These are phyloP conservation scores for Eidolon dupreanum DNA, from an alignment of 2,797 vertebrate species.

Conservation along the genomic window DNA sequence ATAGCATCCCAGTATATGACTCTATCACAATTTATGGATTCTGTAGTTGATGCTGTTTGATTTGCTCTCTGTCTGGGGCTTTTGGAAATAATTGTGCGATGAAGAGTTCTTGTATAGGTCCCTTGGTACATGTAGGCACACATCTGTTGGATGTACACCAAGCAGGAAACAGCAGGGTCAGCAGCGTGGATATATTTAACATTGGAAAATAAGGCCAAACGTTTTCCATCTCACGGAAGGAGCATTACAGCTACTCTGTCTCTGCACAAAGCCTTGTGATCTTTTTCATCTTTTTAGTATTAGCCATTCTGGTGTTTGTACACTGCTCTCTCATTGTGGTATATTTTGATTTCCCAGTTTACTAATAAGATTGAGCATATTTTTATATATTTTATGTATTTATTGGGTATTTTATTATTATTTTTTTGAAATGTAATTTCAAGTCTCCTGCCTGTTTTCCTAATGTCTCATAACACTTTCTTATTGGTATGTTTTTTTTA, in stretches of 20 bases:
- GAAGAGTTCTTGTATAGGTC: too few relatives aligned
- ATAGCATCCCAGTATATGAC: neutral
- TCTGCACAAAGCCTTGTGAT: too few relatives aligned
- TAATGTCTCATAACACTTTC: neutral
- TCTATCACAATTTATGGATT: neutral
- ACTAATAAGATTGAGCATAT: neutral
- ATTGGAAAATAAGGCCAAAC: neutral
- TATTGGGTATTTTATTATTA: neutral
- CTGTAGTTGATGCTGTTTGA: neutral
- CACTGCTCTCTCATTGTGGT: neutral
- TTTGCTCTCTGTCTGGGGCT: neutral
- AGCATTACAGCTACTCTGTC: too few relatives aligned
- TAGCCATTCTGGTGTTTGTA: neutral
- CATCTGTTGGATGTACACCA: neutral
- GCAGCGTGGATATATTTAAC: neutral
- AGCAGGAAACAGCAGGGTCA: too few relatives aligned
- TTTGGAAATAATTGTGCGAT: neutral
- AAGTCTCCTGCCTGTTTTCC: neutral
- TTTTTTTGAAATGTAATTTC: neutral
- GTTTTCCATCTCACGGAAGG: neutral
- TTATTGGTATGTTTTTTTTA: neutral
- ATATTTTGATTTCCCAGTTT: neutral
- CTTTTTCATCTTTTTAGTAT: neutral
- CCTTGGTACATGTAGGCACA: neutral
- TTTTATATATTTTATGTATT: neutral